phyloP scores from a whole-genome alignment of 2,113 vertebrate genomes.

The zebrafish (Danio rerio) region GRCz12tu NC_133181.1:53995001-53995500 shows the following conservation, averaged over 20 bases:
- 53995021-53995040: no score
- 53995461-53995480: no score
- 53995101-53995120: slow-evolving; percentile 8
- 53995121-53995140: slow-evolving; percentile 12
- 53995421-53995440: no score
- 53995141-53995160: slow-evolving; percentile 30
- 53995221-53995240: slow-evolving; percentile 8
- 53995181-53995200: slow-evolving; percentile 8
- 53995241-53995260: neutral
- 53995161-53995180: slow-evolving; percentile 3
- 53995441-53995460: no score
- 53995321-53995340: neutral
- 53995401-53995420: no score
- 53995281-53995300: neutral
- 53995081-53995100: neutral
- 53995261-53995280: neutral
- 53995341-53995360: no score
- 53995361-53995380: no score
- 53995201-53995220: slow-evolving; percentile 22
- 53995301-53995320: neutral
- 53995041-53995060: neutral
- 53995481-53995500: no score
- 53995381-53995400: no score
- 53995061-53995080: slow-evolving; percentile 3
- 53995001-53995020: no score